Percentiles rank a stretch among this genome's conserved stretches.
Evolutionary conservation across 2,888 invertebrate genomes (phyloP).

Genomic region (Lycaena phlaeas): DNA sequence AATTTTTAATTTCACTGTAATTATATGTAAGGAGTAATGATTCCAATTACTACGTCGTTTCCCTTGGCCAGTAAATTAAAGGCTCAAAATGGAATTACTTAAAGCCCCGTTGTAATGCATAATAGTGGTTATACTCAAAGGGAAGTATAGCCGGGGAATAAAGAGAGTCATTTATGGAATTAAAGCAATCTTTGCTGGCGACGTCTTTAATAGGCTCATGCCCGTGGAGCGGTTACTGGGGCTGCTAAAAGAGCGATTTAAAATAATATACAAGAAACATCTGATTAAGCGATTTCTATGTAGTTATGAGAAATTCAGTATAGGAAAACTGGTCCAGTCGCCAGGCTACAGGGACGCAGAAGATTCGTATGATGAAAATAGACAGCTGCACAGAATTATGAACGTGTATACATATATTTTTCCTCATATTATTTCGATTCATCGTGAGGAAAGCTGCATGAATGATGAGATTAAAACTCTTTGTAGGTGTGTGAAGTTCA

Average conservation of each 20-base stretch:
- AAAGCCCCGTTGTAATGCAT: conserved; percentile 3
- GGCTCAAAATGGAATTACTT: conserved; percentile 7
- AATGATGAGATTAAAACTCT: too few relatives aligned
- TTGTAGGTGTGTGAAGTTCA: too few relatives aligned
- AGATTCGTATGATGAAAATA: too few relatives aligned
- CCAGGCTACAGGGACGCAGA: too few relatives aligned
- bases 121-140: conserved; percentile 11
- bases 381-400: too few relatives aligned
- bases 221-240: conserved; percentile 19
- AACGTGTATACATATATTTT: too few relatives aligned
- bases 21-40: not conserved
- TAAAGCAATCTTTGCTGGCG: conserved; percentile 36
- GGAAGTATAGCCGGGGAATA: conserved; percentile 13
- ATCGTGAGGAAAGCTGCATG: too few relatives aligned
- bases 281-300: too few relatives aligned
- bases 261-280: too few relatives aligned
- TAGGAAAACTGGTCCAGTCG: too few relatives aligned
- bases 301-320: too few relatives aligned
- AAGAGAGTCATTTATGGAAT: conserved; percentile 30
- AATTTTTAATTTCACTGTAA: not conserved
- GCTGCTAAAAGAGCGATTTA: conserved; percentile 19
- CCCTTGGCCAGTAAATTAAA: conserved; percentile 6
- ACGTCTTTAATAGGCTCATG: conserved; percentile 39
- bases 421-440: too few relatives aligned
- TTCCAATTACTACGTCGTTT: not conserved